Percentiles rank a stretch among this genome's conserved stretches.
Conservation (phyloP, 2,797 vertebrate species). For the Phrynocephalus vlangalii region DNA sequence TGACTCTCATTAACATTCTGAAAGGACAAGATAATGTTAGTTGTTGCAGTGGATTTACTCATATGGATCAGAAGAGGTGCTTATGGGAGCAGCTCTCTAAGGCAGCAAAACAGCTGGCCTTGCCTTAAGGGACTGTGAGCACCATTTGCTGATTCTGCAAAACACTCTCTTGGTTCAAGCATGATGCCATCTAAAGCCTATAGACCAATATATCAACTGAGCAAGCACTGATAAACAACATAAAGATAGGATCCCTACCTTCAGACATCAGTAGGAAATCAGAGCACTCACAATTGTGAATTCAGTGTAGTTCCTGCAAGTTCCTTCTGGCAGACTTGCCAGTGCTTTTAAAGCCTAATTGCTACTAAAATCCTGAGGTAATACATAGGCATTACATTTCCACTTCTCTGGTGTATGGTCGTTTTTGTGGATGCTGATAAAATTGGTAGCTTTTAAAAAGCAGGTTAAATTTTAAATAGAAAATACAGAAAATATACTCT, state of each 20-base stretch:
- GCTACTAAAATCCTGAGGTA: neutral
- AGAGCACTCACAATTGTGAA: neutral
- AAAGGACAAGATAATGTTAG: neutral
- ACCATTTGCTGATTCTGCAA: neutral
- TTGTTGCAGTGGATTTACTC: neutral
- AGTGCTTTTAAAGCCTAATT: neutral
- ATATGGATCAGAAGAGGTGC: neutral
- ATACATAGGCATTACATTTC: slow-evolving; percentile 19
- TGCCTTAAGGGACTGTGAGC: neutral
- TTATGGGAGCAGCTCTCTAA: neutral
- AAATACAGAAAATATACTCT: neutral
- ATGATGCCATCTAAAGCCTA: neutral
- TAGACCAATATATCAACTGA: neutral
- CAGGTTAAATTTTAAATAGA: neutral
- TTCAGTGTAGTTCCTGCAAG: neutral
- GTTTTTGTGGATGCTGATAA: neutral
- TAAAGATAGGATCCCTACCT: neutral
- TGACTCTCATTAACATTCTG: neutral
- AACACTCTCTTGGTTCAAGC: neutral
- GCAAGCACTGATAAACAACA: neutral
- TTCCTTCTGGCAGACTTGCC: neutral
- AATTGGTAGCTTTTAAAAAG: slow-evolving; percentile 17
- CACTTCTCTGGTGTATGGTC: neutral
- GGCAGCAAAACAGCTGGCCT: neutral
- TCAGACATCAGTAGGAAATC: neutral